Conservation (phyloP, 2,888 invertebrate genomes). For the Acrobasis repandana region DNA sequence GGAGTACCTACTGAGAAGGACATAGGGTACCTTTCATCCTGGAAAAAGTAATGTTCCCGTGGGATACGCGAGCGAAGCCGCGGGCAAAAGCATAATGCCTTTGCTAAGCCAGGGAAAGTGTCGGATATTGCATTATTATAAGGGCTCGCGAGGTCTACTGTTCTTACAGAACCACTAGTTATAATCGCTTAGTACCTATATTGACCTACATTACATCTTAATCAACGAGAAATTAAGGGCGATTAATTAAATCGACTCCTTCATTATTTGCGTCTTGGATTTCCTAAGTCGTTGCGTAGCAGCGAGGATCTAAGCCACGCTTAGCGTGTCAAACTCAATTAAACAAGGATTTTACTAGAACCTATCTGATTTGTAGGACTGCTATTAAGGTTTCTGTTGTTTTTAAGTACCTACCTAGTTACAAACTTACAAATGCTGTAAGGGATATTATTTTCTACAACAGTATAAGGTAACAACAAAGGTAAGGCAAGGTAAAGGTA, state of each 20-base stretch:
- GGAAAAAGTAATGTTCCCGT: too few relatives aligned
- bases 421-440: background rate
- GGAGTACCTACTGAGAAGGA: too few relatives aligned
- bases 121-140: too few relatives aligned
- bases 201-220: background rate
- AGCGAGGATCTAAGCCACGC: background rate
- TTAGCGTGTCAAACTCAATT: slow-evolving; percentile 23
- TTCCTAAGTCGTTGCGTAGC: background rate
- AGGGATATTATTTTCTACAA: too few relatives aligned
- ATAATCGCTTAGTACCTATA: background rate
- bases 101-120: too few relatives aligned
- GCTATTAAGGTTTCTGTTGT: background rate
- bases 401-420: background rate
- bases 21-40: too few relatives aligned
- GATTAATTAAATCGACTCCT: background rate
- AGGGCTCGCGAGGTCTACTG: too few relatives aligned
- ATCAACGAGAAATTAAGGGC: background rate
- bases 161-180: too few relatives aligned
- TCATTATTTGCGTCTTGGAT: background rate
- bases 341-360: slow-evolving; percentile 20
- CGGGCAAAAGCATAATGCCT: too few relatives aligned
- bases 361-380: background rate
- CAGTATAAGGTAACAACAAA: too few relatives aligned
- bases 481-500: too few relatives aligned
- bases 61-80: too few relatives aligned